Evolutionary conservation across 2,797 vertebrate species (phyloP), one percentile per base, ranked within the genome.

Genomic region (Xiphophorus birchmanni): DNA sequence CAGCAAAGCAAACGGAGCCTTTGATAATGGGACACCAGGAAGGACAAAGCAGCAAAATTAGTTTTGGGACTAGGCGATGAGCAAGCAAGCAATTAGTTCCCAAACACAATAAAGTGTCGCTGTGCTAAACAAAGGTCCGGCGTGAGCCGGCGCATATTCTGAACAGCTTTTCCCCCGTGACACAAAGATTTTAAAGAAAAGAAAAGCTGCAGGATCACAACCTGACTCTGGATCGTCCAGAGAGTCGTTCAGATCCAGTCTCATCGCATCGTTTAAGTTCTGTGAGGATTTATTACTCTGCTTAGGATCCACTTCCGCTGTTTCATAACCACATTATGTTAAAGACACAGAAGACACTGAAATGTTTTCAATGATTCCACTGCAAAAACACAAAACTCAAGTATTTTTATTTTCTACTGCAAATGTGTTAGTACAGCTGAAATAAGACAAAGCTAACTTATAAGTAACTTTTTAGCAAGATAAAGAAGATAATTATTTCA

Each of bases 31-130:
- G 13, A 44, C 40, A 40, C 37, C 65, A 71, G 44, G 40, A 44
- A 44, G 42, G 40, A 44, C 11, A 44, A n/a, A 71, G 42, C 35
- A 40, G 3, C 7, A 45, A 71, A 71, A 71, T 71, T 71, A 44
- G 67, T 71, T 71, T 71, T 44, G 67, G 67, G 67, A 71, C n/a
- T 44, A 71, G 40, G 67, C 40, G 23, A 71, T 71, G 40, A 15
- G 15, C 29, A 73, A 32, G 26, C 72, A 50, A 73, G 45, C 29
- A 73, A 73, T 32, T 44, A 71, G 21, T 10, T 71, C 40, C 67
- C 40, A 45, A 5, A 69, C 37, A 69, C 65, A 42, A 40, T 23
- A 42, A 69, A 26, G 21, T 44, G 23, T 71, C 13, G 21, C 40
- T 10, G 12, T n/a, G 12, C 11, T 15, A 69, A 71, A 71, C 67